Evolutionary conservation across 1,140 invertebrate genomes (phyloP), one percentile per base, ranked within the genome.

Genomic region (Saxidomus purpurata): DNA sequence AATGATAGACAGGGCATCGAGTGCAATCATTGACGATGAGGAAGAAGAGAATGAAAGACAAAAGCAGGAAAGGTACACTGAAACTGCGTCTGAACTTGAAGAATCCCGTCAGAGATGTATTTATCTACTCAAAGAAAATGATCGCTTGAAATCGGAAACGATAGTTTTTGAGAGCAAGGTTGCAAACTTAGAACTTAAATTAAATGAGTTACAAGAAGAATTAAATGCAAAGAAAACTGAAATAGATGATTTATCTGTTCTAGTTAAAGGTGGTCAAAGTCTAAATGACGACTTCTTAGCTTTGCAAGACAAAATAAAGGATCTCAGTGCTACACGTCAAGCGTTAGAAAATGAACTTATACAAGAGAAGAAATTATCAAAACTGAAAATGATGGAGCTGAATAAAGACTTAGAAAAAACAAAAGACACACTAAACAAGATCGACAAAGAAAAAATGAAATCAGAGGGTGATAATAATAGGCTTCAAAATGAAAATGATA

Each of bases 341-440:
- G 85, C 74, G 8, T 67, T 87, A 40, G 85, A 87, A 63, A 87
- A 67, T 34, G 85, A 87, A 76, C 74, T 87, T 28, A n/a, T 87
- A 4, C 85, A 87, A 40, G 85, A 87, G 40, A 87, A 87, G 31
- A 77, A 79, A 22, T 19, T 87, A 36, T 52, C 85, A 79, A 87
- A 87, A 55, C 38, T 87, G 22, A 77, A 61, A 43, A 59, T 59
- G 3, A 87, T 87, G 85, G 85, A 87, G 25, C 38, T 79, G 17
- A 76, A 61, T 2, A 87, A 87, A 31, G 85, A 87, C 6, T 40
- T 79, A 47, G 49, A 87, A 31, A 79, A 79, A 43, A 19, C 59
- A 28, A 63, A 87, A 79, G 71, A 77, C 8, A 63, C 38, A 61
- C 19, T 79, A 19, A 79, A 87, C 34, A 52, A 87, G 31, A 38